Evolutionary conservation across 2,888 invertebrate species (phyloP), one percentile per base, ranked within the genome.

Genomic region (Chymomyza fuscimana): DNA sequence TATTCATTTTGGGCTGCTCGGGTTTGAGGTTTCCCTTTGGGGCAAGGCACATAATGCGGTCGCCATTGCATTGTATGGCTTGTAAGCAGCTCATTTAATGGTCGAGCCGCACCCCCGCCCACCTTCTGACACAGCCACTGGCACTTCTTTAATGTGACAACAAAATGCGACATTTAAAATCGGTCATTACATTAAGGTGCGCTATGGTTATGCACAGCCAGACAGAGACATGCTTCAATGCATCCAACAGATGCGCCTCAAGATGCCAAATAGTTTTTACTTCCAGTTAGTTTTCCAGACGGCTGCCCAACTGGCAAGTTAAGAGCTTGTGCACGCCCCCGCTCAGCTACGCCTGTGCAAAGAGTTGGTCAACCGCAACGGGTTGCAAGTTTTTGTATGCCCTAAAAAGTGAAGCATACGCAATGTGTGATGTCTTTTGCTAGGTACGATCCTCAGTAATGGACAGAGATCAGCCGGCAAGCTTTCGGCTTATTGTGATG

Each of bases 361-460:
- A 56, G 40, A 65, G 71, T 72, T 82, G 85, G 87, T 85, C 85
- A 85, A 81, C 85, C 85, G 85, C 85, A 86, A 85, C 85, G 87
- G 61, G 67, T 52, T 59, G 58, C 25, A 52, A 58, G 19, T 7
- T 60, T 10, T 4, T 46, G 3, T 1, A 12, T 46, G 40, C 40
- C 3, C 40, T 46, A 3, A 5, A 46, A 46, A 46, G 4, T 60
- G 9, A 5, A n/a, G 32, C 15, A 25, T 60, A 25, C 10, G 29
- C 32, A 0, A 15, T 15, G 10, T 4, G 7, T 36, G 7, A 36
- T 36, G 9, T 36, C 36, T 5, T 36, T 36, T 36, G 36, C 4
- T 25, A 25, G 25, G 25, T 4, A 4, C 2, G 25, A 25, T 25
- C 2, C 25, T 25, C 4, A 25, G 19, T 1, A 1, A 25, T 1